Evolutionary conservation across 2,888 invertebrate species (phyloP), one percentile per base, ranked within the genome.

Genomic region (Hermodice carunculata): DNA sequence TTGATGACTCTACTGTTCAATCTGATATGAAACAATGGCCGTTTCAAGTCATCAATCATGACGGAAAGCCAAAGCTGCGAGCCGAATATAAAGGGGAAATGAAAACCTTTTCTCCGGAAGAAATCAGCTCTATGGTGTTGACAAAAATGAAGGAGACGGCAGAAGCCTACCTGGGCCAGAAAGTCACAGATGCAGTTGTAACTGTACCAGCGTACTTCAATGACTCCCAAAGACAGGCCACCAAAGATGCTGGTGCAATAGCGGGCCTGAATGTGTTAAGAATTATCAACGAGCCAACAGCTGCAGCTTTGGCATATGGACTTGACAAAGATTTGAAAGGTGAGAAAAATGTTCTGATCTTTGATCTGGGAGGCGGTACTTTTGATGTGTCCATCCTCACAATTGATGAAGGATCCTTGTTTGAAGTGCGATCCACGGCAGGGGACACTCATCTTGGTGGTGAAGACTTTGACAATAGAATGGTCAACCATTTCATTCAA

Each of bases 81-180:
- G 85, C 82, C 17, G 82, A 83, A 56, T n/a, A n/a, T n/a, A n/a
- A n/a, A n/a, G 95, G 94, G 46, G 94, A 95, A 87, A 88, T 87
- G 66, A 96, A 95, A 86, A 90, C 90, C 31, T 95, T 95, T 89
- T 92, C 92, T 86, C 94, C 95, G 0, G 95, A 95, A 86, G 95
- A 95, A 88, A 91, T 95, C 72, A 93, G 92, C 83, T 94, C 94
- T 44, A 95, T 95, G 95, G 94, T 95, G 56, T 89, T 96, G 73
- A 92, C 91, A 24, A 95, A 95, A 85, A 96, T 96, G 95, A 94
- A 93, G 90, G 84, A 85, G 56, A 86, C 83, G 4, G 87, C 87
- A 11, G 87, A 87, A 65, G 84, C 86, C 3, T 87, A 82, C 71
- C 80, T 87, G 57, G 96, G 96, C 58, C 91, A 91, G 46, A 78